These are phyloP conservation scores for Drosophila borealis DNA, from an alignment of 2,888 invertebrate genomes.

Conservation along the genomic window DNA sequence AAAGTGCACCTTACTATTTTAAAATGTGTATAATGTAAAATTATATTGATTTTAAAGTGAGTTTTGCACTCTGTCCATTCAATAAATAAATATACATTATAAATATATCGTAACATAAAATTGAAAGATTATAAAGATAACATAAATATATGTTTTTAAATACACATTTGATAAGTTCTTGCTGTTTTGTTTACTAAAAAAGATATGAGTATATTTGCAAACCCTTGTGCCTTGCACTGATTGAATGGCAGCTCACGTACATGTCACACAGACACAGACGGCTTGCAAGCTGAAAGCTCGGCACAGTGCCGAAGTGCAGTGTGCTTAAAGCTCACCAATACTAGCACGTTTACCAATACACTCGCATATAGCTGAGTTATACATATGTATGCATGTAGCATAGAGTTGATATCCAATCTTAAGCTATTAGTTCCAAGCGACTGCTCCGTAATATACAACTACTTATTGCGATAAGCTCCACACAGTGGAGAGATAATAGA, in stretches of 20 bases:
- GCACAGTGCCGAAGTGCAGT: neutral
- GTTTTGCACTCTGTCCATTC: no score
- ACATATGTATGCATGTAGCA: neutral
- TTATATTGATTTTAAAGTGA: no score
- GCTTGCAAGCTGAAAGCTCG: slow-evolving; percentile 1
- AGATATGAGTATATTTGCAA: neutral
- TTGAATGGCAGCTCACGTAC: neutral
- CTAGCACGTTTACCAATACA: neutral
- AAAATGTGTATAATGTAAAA: no score
- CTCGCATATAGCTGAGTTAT: neutral
- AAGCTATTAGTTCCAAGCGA: slow-evolving; percentile 27
- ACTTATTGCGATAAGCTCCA: slow-evolving; percentile 8
- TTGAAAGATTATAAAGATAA: slow-evolving; percentile 3
- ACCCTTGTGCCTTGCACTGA: neutral
- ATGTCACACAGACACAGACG: neutral
- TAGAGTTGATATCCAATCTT: slow-evolving; percentile 3
- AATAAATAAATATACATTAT: no score
- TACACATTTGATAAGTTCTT: slow-evolving; percentile 3
- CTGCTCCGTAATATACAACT: slow-evolving; percentile 11
- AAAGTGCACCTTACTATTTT: no score
- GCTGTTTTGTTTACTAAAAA: neutral
- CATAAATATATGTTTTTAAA: neutral
- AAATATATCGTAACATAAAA: no score
- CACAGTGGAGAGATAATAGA: neutral
- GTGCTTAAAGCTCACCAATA: slow-evolving; percentile 2